A percentile compares a stretch with the other conserved stretches of the same genome.
Conservation (phyloP, 2,888 invertebrate genomes). For the Andrena bucephala region DNA sequence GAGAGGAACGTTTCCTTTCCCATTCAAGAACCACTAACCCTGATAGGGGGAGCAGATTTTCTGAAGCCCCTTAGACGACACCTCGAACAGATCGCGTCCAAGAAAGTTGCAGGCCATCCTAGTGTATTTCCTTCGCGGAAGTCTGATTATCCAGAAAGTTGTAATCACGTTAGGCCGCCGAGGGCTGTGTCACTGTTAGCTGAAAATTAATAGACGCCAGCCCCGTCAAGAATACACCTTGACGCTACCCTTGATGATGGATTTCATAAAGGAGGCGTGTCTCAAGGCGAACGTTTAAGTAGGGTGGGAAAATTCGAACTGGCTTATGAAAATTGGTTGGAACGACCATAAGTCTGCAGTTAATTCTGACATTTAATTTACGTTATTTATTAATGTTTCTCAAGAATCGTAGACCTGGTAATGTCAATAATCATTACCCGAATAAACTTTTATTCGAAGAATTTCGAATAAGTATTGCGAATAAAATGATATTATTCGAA, state of each 20-base stretch:
- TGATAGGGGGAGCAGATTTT: constrained; percentile 39
- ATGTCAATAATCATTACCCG: no score
- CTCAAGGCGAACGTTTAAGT: constrained; percentile 13
- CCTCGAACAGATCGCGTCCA: constrained; percentile 22
- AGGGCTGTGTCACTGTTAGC: constrained; percentile 64
- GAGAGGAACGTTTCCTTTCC: background rate
- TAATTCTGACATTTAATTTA: background rate
- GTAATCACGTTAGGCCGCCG: constrained; percentile 67
- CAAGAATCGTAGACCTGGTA: no score
- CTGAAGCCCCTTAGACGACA: constrained; percentile 23
- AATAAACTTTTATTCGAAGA: no score
- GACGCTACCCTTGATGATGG: constrained; percentile 50
- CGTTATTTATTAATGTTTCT: no score
- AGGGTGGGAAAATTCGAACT: constrained; percentile 40
- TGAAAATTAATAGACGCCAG: constrained; percentile 70
- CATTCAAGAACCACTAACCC: constrained; percentile 17
- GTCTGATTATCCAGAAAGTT: constrained; percentile 72
- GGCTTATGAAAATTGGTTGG: constrained; percentile 23
- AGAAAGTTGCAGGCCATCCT: constrained; percentile 44
- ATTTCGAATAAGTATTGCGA: no score
- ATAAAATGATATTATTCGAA: no score
- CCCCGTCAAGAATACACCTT: constrained; percentile 51
- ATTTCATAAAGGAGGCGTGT: constrained; percentile 62
- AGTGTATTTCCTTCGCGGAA: constrained; percentile 47
- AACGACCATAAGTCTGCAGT: background rate